Evolutionary conservation across 1,140 invertebrate genomes (phyloP), one percentile per base, ranked within the genome.

Genomic region (Pseudachorutes palmiensis): DNA sequence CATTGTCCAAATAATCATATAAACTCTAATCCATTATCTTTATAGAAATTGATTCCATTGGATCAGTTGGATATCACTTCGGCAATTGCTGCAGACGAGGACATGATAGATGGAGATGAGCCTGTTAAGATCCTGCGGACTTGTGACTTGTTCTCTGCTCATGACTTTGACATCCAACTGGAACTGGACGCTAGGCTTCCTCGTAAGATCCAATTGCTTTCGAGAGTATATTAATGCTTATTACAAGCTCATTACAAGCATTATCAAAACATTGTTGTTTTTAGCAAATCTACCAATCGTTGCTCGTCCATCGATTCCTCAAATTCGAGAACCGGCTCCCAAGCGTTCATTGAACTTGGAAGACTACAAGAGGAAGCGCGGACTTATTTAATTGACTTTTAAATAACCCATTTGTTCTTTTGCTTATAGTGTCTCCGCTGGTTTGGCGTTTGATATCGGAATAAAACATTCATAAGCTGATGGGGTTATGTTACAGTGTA

Each of bases 151-250:
- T 97, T 96, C 79, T 89, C 88, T 60, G 87, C 94, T 65, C 94
- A 98, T 77, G 91, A 98, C 80, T 98, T 98, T 80, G 94, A 98
- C 75, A 97, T 98, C 72, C 91, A 88, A 77, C 92, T 96, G 68
- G 93, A 97, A 77, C 81, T 97, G 65, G 91, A 93, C 79, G 86
- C 93, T 70, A 88, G 90, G 64, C 80, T 88, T 70, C 82, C 87
- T 74, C 87, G 90, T 91, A 79, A 83, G 83, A 32, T 3, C 28
- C 33, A 19, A 3, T 66, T 59, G n/a, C n/a, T n/a, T n/a, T n/a
- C n/a, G n/a, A n/a, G n/a, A n/a, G n/a, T n/a, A n/a, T n/a, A n/a
- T n/a, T n/a, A n/a, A n/a, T n/a, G n/a, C n/a, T n/a, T n/a, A n/a
- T n/a, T n/a, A n/a, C n/a, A n/a, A n/a, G 9, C 32, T 24, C 26